Evolutionary conservation across 2,888 invertebrate genomes (phyloP), one percentile per base, ranked within the genome.

Genomic region (Megalurothrips usitatus): DNA sequence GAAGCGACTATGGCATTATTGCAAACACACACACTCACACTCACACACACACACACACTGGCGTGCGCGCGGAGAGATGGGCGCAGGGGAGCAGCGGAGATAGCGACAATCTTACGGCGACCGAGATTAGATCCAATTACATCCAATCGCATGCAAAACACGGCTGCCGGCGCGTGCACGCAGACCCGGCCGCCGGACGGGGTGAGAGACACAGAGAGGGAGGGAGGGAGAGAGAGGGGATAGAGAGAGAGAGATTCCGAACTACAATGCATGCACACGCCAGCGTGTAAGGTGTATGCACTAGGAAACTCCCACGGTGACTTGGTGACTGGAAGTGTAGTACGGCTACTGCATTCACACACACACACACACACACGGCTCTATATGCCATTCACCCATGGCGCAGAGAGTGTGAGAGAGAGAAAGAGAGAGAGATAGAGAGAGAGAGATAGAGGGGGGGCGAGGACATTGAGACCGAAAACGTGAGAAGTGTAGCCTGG

Each of bases 51-150:
- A 43, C 34, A 43, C 34, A 43, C 34, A 43, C 34, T 6, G 6
- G 6, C 34, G 34, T 6, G 34, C 34, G 34, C 3, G 34, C 3
- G 34, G 34, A 43, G 34, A 43, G 34, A 43, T 43, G 2, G 34
- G 34, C 34, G 34, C 34, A 43, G 34, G 6, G 34, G 34, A 43
- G 34, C 34, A 43, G 34, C 6, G 34, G 3, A 43, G 34, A 43
- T 43, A 43, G 34, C 34, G 34, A 43, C 34, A 43, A 43, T 43
- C 34, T 43, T 43, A 43, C 34, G 34, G 58, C 8, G 68, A 12
- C 23, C 26, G 23, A 75, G 68, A 75, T 75, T 75, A 75, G 68
- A 75, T 75, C 68, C 68, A 75, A 75, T 75, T 75, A 75, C 68
- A 75, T 26, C 23, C 68, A 23, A 68, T 23, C 68, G 68, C 68